A percentile compares a stretch with the other conserved stretches of the same genome.
Evolutionary conservation across 1,140 invertebrate genomes (phyloP).

Genomic region (Sogatella furcifera): DNA sequence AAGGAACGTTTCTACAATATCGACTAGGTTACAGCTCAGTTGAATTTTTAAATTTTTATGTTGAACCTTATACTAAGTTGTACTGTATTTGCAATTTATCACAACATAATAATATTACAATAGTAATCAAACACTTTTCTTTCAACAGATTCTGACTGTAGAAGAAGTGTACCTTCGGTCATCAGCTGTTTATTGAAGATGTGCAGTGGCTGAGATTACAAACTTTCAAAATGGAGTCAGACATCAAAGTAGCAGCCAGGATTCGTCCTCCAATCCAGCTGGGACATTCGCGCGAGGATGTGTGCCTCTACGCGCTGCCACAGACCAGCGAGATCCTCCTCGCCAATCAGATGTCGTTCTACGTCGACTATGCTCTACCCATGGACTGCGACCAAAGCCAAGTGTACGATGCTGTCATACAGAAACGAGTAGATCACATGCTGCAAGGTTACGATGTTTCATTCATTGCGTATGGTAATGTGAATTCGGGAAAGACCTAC

Average conservation of each 20-base stretch:
- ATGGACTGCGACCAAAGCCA: neutral
- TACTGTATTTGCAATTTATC: too few relatives aligned
- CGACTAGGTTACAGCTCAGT: too few relatives aligned
- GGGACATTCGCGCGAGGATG: neutral
- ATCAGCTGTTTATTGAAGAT: too few relatives aligned
- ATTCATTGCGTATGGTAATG: constrained; percentile 7
- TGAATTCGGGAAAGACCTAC: constrained; percentile 10
- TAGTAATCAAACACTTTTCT: too few relatives aligned
- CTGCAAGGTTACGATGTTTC: constrained; percentile 8
- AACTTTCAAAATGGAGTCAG: neutral
- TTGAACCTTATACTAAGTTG: too few relatives aligned
- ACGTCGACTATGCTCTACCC: neutral
- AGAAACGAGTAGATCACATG: neutral
- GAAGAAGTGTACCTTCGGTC: too few relatives aligned
- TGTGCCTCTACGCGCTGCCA: neutral
- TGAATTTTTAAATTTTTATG: too few relatives aligned
- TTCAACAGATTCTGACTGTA: too few relatives aligned
- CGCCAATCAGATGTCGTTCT: neutral
- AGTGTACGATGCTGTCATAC: neutral
- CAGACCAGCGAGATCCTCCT: neutral
- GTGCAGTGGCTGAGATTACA: neutral
- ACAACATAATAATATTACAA: too few relatives aligned
- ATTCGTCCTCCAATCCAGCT: neutral
- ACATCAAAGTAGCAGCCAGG: neutral
- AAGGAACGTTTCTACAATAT: too few relatives aligned